phyloP scores from a whole-genome alignment of 2,888 invertebrate species.

The Pammene fasciana region DNA sequence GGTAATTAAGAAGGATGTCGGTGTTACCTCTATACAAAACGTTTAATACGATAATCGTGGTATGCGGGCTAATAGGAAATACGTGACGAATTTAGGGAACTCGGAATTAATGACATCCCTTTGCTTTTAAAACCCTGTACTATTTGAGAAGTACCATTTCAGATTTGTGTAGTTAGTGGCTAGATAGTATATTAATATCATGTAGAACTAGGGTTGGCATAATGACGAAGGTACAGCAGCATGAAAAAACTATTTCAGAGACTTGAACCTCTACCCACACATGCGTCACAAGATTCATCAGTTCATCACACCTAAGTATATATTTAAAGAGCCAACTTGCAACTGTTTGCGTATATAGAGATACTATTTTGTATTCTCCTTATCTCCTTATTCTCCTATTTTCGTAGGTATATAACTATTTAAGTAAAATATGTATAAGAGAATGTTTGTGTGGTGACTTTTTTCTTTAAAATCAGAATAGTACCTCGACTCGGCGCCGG shows the following conservation, averaged over 20 bases:
- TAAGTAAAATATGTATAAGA: not conserved
- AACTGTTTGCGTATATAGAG: too few relatives aligned
- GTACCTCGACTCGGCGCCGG: constrained; percentile 60
- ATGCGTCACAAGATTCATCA: not conserved
- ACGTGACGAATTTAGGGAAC: constrained; percentile 8
- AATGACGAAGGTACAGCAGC: too few relatives aligned
- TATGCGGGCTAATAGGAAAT: not conserved
- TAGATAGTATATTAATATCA: not conserved
- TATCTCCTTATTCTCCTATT: too few relatives aligned
- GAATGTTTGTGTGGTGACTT: not conserved
- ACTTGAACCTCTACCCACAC: not conserved
- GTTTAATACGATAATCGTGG: not conserved
- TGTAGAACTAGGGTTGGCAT: not conserved
- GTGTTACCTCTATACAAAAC: constrained; percentile 8
- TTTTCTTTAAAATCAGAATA: constrained; percentile 26
- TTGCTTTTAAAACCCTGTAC: not conserved
- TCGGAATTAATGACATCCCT: not conserved
- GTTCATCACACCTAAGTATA: not conserved
- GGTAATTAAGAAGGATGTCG: constrained; percentile 33
- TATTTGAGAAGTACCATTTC: too few relatives aligned
- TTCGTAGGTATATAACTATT: too few relatives aligned
- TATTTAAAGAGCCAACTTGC: too few relatives aligned
- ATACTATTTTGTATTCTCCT: too few relatives aligned
- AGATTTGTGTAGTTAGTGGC: not conserved
- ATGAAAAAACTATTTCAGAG: too few relatives aligned